These are phyloP conservation scores for Drosophila serrata DNA, from an alignment of 1,140 invertebrate genomes.

Conservation along the genomic window DNA sequence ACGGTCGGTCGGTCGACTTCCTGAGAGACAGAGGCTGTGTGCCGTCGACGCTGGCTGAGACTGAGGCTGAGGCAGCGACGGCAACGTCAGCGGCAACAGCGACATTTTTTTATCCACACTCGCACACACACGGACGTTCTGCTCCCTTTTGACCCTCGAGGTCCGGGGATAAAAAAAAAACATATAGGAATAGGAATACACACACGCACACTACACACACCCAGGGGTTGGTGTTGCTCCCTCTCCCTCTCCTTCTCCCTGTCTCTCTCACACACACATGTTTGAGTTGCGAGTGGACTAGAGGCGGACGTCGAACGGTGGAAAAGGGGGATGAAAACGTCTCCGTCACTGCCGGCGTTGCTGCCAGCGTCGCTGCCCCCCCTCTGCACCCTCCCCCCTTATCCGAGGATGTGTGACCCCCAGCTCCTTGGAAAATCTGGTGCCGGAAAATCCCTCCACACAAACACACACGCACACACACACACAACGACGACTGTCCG, in stretches of 20 bases:
- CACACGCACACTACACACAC: slow-evolving; percentile 40
- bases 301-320: slow-evolving; percentile 45
- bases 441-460: slow-evolving; percentile 30
- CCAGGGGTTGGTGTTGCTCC: slow-evolving; percentile 59
- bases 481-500: slow-evolving; percentile 21
- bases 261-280: slow-evolving; percentile 28
- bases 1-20: slow-evolving; percentile 28
- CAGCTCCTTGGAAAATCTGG: slow-evolving; percentile 5
- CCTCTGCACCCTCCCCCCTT: too few species aligned
- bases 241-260: background rate
- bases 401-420: background rate
- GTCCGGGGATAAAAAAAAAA: slow-evolving; percentile 29
- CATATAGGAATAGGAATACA: slow-evolving; percentile 22
- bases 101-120: slow-evolving; percentile 40
- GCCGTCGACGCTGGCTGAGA: slow-evolving; percentile 50
- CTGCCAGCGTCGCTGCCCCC: slow-evolving; percentile 20
- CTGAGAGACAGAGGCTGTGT: slow-evolving; percentile 55
- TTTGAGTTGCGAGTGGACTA: slow-evolving; percentile 74
- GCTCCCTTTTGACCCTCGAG: slow-evolving; percentile 37
- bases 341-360: slow-evolving; percentile 29
- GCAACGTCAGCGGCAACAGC: slow-evolving; percentile 8
- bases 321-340: slow-evolving; percentile 70
- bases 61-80: slow-evolving; percentile 38
- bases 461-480: background rate
- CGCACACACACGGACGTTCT: slow-evolving; percentile 4